Evolutionary conservation across 2,113 vertebrate genomes (phyloP), one percentile per base, ranked within the genome.

Genomic region (Scatophagus argus): DNA sequence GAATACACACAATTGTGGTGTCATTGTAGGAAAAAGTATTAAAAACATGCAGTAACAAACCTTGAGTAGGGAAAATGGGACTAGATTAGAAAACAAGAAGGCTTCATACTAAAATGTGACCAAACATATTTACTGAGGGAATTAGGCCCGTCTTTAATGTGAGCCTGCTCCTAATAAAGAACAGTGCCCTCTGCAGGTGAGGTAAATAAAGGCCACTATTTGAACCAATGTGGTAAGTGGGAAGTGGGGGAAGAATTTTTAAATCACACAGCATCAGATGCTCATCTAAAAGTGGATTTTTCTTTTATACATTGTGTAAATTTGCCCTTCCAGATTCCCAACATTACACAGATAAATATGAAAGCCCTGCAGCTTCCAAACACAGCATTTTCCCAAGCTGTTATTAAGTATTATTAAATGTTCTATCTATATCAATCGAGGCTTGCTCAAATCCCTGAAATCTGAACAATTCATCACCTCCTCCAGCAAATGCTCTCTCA

Each of bases 401-500:
- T 25, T 60, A 17, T 56, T 75, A 72, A 38, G 31, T 36, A 54
- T 29, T 52, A 60, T 56, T 39, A 29, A 38, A 47, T 17, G 2
- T 62, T 63, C 52, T 60, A 60, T 73, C 55, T 32, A 62, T 54
- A 61, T 14, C 38, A 46, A 51, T 32, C 8, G 14, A 51, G 14
- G 49, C 49, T 74, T 58, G 11, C 13, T 38, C 36, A 52, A 68
- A 64, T 47, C 77, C 59, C 17, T 54, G 14, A 63, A 63, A 74
- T 54, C 8, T 55, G 21, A 77, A 67, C 47, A 77, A 65, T 73
- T 64, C 52, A 77, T 69, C 38, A 54, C 56, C 55, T 72, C 58
- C 67, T 62, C 41, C 62, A 70, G 82, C 66, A 47, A 58, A 49
- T 43, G 56, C 59, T 69, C 10, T 67, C 46, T 68, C 68, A 43